phyloP scores from a whole-genome alignment of 2,797 vertebrate species.

The Enteromius paludinosus region DNA sequence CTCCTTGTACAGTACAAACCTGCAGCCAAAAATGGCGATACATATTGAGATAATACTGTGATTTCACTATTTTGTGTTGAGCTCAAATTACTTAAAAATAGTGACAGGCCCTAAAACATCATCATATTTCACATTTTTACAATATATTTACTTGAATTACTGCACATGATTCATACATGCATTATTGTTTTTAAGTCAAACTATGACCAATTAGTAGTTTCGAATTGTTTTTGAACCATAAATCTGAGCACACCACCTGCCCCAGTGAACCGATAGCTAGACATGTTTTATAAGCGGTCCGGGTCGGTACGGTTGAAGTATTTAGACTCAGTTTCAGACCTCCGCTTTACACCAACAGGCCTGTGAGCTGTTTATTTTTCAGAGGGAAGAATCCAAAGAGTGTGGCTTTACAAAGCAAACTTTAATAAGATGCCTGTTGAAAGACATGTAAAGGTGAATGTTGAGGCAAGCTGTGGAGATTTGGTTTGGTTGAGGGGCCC shows the following conservation, averaged over 20 bases:
- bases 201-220: not conserved
- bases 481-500: not conserved
- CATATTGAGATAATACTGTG: no score
- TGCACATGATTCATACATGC: not conserved
- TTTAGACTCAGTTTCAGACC: conserved; percentile 7
- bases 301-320: conserved; percentile 11
- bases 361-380: conserved; percentile 70
- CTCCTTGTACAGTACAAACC: not conserved
- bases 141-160: not conserved
- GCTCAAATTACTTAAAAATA: no score
- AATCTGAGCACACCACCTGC: conserved; percentile 15
- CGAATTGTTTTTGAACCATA: conserved; percentile 3
- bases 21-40: no score
- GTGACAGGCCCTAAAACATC: no score
- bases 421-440: conserved; percentile 76
- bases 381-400: conserved; percentile 65
- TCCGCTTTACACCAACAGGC: conserved; percentile 51
- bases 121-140: not conserved
- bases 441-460: conserved; percentile 58
- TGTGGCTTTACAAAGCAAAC: conserved; percentile 73
- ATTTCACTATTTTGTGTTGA: no score
- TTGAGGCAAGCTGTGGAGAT: not conserved
- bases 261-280: conserved; percentile 9
- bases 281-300: not conserved
- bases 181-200: not conserved